Evolutionary conservation across 2,797 vertebrate species (phyloP).

Genomic region (Sebastes matsubarae): DNA sequence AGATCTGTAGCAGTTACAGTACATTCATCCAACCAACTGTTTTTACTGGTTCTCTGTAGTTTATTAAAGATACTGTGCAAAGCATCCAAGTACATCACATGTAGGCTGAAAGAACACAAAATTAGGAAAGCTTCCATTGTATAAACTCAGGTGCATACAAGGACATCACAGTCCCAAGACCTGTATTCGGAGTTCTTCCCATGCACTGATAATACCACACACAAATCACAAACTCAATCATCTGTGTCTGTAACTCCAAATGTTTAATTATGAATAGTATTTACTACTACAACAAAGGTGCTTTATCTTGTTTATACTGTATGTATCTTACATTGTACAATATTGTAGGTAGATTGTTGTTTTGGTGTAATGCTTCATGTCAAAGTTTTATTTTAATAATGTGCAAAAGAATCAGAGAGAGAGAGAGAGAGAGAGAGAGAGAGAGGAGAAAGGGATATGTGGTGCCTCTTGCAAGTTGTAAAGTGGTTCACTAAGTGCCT

Average conservation of each 20-base stretch:
- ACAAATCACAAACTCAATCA: slow-evolving; percentile 85
- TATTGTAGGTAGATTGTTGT: slow-evolving; percentile 92
- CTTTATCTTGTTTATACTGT: slow-evolving; percentile 91
- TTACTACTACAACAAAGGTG: slow-evolving; percentile 87
- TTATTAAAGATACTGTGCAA: slow-evolving; percentile 81
- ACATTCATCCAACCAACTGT: slow-evolving; percentile 70
- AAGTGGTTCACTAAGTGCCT: slow-evolving; percentile 90
- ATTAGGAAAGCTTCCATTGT: slow-evolving; percentile 78
- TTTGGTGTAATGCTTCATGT: slow-evolving; percentile 91
- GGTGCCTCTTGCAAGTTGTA: slow-evolving; percentile 84
- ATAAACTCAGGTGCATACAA: slow-evolving; percentile 90
- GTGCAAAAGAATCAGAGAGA: slow-evolving; percentile 87
- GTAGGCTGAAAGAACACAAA: slow-evolving; percentile 72
- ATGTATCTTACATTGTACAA: slow-evolving; percentile 89
- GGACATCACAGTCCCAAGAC: slow-evolving; percentile 83
- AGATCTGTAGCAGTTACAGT: slow-evolving; percentile 82
- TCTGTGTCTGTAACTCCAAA: slow-evolving; percentile 87
- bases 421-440: slow-evolving; percentile 84
- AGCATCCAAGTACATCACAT: slow-evolving; percentile 72
- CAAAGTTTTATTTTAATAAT: slow-evolving; percentile 97
- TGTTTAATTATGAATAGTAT: slow-evolving; percentile 85
- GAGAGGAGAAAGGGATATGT: slow-evolving; percentile 83
- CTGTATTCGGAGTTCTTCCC: slow-evolving; percentile 87
- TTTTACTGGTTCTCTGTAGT: slow-evolving; percentile 83
- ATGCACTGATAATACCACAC: slow-evolving; percentile 91